Percentiles rank a stretch among this genome's conserved stretches.
These are phyloP conservation scores for Ellobius talpinus DNA, from an alignment of 2,113 vertebrate genomes.

Conservation along the genomic window DNA sequence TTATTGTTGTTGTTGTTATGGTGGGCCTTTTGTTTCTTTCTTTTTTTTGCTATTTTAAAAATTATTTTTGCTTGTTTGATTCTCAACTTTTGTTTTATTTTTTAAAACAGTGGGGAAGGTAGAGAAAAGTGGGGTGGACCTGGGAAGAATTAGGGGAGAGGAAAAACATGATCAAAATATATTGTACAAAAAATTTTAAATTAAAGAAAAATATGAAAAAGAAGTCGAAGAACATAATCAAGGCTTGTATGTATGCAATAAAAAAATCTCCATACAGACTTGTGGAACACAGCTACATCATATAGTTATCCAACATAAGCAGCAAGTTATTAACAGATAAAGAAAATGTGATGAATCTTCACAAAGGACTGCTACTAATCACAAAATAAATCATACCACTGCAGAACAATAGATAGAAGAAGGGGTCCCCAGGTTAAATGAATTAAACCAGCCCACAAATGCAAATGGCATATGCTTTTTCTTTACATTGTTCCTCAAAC, in stretches of 20 bases:
- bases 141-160: not conserved
- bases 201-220: not conserved
- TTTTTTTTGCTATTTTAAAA: not conserved
- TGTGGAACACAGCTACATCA: not conserved
- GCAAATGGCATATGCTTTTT: not conserved
- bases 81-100: not conserved
- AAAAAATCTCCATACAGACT: not conserved
- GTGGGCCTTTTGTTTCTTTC: not conserved
- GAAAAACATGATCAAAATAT: not conserved
- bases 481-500: not conserved
- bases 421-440: not conserved
- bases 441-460: not conserved
- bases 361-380: not conserved
- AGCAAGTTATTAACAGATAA: not conserved
- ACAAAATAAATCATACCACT: not conserved
- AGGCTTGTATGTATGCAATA: not conserved
- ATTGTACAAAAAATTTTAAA: not conserved
- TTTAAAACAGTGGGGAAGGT: not conserved
- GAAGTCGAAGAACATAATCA: not conserved
- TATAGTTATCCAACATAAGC: not conserved
- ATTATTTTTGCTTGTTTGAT: not conserved
- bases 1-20: not conserved
- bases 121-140: not conserved
- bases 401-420: not conserved
- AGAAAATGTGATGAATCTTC: not conserved